Base-by-base conservation (phyloP, 2,888 invertebrate species). In the Acanthosepion pharaonis region DNA sequence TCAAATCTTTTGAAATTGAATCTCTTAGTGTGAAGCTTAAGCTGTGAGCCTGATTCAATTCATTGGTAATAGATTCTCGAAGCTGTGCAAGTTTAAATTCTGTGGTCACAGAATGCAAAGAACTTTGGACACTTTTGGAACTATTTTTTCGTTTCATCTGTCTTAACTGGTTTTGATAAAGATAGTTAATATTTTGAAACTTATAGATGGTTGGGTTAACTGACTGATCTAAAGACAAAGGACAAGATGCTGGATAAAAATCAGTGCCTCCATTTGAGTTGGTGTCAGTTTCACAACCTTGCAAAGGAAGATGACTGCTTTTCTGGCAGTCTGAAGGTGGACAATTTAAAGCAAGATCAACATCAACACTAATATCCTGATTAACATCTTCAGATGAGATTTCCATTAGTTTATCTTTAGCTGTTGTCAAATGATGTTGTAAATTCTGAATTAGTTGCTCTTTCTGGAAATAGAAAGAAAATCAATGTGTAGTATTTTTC, bases 371-470 rank as follows among this genome's bases (percentile, higher is more conserved):
- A 94, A 95, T 96, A 94, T 96, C 96, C 51, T 95, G 95, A 51
- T 95, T 96, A 23, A 94, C 92, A 49, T 95, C 95, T 91, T 96
- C 96, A 5, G 94, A 94, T n/a, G 96, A 95, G 3, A 96, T 92
- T 92, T 95, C 95, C 8, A 95, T 94, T 33, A 96, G 94, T 48
- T 96, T 96, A 25, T 95, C 95, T 94, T 96, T 96, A 9, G 96
- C 96, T 93, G 92, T 95, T 94, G 95, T 95, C 49, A 97, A 95
- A 64, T 96, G 96, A 11, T 95, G 92, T 94, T 97, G 96, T 15
- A 97, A 95, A 15, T 95, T 95, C 33, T 96, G 95, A 59, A 97
- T 96, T 78, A 95, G 94, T 5, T 94, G 94, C 91, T 96, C 96
- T 95, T 96, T 97, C 97, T 97, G 96, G 28, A 96, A 96, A 64